Conservation (phyloP, 2,888 invertebrate genomes). For the Chromoteleia sp. region DNA sequence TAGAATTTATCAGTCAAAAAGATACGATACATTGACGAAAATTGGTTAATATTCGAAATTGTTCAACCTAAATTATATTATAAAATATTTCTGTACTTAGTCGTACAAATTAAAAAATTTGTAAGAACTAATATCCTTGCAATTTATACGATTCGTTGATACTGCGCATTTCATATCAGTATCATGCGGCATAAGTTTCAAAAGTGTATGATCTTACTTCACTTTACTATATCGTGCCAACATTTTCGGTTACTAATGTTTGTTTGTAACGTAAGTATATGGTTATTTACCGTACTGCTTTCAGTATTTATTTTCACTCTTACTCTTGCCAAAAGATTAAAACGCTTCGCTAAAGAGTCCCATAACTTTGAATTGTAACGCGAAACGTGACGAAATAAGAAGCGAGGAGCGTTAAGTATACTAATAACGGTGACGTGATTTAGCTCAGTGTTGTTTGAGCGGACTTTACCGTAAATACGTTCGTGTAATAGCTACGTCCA, state of each 20-base stretch:
- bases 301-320: slow-evolving; percentile 38
- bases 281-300: slow-evolving; percentile 31
- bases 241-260: slow-evolving; percentile 35
- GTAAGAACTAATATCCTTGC: not conserved
- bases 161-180: slow-evolving; percentile 24
- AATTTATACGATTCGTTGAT: slow-evolving; percentile 4
- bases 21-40: too few relatives aligned
- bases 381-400: slow-evolving; percentile 8
- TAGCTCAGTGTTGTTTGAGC: slow-evolving; percentile 1
- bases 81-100: too few relatives aligned
- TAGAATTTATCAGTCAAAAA: too few relatives aligned
- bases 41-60: too few relatives aligned
- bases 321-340: slow-evolving; percentile 38
- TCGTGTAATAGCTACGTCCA: not conserved
- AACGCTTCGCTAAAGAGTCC: slow-evolving; percentile 15
- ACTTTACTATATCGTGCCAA: slow-evolving; percentile 32
- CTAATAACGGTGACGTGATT: slow-evolving; percentile 8
- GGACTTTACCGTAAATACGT: slow-evolving; percentile 9
- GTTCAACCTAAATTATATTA: too few relatives aligned
- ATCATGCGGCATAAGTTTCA: slow-evolving; percentile 19
- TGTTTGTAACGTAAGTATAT: slow-evolving; percentile 23
- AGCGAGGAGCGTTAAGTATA: slow-evolving; percentile 7
- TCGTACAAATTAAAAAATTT: too few relatives aligned
- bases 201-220: slow-evolving; percentile 36
- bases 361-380: slow-evolving; percentile 17